phyloP scores from a whole-genome alignment of 2,113 vertebrate species.

The Prinia subflava region DNA sequence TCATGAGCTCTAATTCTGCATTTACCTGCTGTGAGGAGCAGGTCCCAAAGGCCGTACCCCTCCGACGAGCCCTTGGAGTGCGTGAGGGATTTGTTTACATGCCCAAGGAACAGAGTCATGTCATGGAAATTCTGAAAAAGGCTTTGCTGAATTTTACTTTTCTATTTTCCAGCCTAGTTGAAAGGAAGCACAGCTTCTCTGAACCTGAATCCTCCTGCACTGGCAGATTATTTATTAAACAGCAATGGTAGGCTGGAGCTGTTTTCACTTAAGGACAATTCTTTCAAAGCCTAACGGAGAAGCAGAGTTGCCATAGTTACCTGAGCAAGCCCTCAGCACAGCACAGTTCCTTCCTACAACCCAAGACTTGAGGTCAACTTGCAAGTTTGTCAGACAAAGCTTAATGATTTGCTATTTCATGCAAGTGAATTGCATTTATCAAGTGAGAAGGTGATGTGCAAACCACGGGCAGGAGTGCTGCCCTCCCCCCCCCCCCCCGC shows the following conservation, averaged over 20 bases:
- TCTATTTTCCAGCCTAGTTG: constrained; percentile 4
- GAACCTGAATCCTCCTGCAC: constrained; percentile 23
- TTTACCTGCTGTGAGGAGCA: background rate
- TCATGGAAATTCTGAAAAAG: background rate
- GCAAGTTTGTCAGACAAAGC: constrained; percentile 60
- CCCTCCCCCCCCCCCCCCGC: too few relatives aligned
- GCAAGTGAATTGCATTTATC: constrained; percentile 40
- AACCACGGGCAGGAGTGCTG: background rate
- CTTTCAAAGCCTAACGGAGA: constrained; percentile 57
- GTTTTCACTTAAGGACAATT: constrained; percentile 72
- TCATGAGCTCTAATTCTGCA: background rate
- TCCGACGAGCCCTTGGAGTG: accelerated
- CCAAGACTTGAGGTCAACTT: constrained; percentile 67
- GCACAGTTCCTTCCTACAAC: constrained; percentile 53
- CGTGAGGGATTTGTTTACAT: background rate
- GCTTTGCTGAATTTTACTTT: constrained; percentile 26
- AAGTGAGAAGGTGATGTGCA: background rate
- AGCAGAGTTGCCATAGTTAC: constrained; percentile 76
- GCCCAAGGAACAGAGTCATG: background rate
- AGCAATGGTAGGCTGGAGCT: constrained; percentile 51
- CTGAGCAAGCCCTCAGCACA: constrained; percentile 58
- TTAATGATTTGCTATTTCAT: constrained; percentile 47
- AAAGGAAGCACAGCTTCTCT: constrained; percentile 51
- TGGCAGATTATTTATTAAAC: constrained; percentile 67
- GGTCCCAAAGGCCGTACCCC: background rate